Evolutionary conservation across 2,797 vertebrate genomes (phyloP), one percentile per base, ranked within the genome.

Genomic region (Argyrosomus regius): DNA sequence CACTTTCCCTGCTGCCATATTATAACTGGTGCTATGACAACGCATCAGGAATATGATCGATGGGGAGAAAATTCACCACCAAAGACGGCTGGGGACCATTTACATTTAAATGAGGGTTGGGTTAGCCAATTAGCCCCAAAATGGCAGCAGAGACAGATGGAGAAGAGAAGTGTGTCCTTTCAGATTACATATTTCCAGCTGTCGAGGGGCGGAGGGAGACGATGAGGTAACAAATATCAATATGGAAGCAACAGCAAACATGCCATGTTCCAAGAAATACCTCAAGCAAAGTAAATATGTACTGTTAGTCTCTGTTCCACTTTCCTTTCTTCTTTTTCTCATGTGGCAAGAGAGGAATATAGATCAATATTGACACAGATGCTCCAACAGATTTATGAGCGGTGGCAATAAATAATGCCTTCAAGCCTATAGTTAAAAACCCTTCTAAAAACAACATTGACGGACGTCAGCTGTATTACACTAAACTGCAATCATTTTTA

Each of bases 31-130:
- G 75, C 75, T 16, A 2, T 68, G 70, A 81, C 85, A 77, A 49
- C 0, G 1, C 49, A 81, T 84, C 70, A 82, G 78, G 57, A 24
- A 6, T 3, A 31, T 86, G 87, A 91, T 87, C 20, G 81, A 89
- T 88, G 86, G 71, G 43, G 10, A 70, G 56, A 61, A 59, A 80
- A 86, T 72, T 26, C 56, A 75, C 78, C 66, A 77, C 45, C 49
- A 61, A 72, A 82, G 64, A 67, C 28, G 60, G 63, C 63, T 39
- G 65, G 75, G 80, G 16, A 35, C 56, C 61, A 92, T 94, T 93
- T 93, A 78, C 86, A 93, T 93, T 91, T 87, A 92, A 93, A 94
- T 93, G 76, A 87, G 64, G 67, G 56, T 18, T 60, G 67, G 84
- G 72, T 73, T 68, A 11, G 76, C 16, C 84, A 92, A 92, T 93